These are phyloP conservation scores for Telmatochromis bifrenatus DNA, from an alignment of 2,113 vertebrate species.

Conservation along the genomic window DNA sequence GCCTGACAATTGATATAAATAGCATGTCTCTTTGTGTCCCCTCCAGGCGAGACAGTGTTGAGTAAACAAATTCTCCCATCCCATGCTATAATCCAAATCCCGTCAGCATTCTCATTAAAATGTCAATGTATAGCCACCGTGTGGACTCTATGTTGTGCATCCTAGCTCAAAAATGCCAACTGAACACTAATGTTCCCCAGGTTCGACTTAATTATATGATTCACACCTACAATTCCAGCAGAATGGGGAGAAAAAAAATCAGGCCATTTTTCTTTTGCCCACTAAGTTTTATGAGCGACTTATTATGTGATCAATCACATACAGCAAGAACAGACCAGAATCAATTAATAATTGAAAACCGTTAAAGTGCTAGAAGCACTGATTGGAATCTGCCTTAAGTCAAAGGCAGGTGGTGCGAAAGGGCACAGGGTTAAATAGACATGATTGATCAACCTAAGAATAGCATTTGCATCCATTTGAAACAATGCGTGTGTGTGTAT, in stretches of 20 bases:
- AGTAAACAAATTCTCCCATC: conserved; percentile 11
- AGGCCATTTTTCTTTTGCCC: conserved; percentile 2
- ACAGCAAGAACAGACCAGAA: not conserved
- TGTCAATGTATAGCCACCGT: not conserved
- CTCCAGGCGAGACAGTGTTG: not conserved
- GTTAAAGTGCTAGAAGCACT: conserved; percentile 22
- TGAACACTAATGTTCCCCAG: not conserved
- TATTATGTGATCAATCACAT: conserved; percentile 34
- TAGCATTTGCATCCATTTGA: not conserved
- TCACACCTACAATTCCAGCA: not conserved
- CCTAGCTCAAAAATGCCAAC: not conserved
- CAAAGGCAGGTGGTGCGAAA: conserved; percentile 2
- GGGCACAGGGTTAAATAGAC: conserved; percentile 41
- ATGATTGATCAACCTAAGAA: conserved; percentile 36
- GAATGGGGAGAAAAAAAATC: not conserved
- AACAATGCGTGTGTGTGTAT: not conserved
- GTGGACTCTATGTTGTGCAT: not conserved
- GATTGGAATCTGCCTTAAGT: conserved; percentile 32
- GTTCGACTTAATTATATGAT: conserved; percentile 27
- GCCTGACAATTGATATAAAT: conserved; percentile 29
- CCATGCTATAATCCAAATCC: conserved; percentile 8
- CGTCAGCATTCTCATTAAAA: conserved; percentile 34
- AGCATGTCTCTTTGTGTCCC: conserved; percentile 26
- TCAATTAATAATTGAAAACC: conserved; percentile 59
- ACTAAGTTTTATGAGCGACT: conserved; percentile 6